Evolutionary conservation across 2,888 invertebrate genomes (phyloP).

Genomic region (Petrophora chlorosata): DNA sequence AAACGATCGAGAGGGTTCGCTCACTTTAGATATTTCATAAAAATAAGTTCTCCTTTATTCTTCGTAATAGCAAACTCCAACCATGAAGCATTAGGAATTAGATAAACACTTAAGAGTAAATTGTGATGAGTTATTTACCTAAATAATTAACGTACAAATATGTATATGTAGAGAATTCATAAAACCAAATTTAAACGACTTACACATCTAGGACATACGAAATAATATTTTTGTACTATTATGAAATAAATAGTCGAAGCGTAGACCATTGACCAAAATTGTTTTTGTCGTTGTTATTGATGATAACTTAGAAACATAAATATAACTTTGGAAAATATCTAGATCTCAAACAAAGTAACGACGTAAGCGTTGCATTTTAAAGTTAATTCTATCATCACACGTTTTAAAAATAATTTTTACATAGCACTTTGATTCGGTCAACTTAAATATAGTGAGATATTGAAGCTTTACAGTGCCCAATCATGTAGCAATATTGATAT

Average conservation of each 20-base stretch:
- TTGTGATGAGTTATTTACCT: conserved; percentile 71
- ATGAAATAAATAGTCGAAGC: conserved; percentile 63
- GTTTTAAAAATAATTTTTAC: too few relatives aligned
- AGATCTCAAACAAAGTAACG: too few relatives aligned
- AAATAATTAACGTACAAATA: conserved; percentile 80
- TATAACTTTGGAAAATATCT: too few relatives aligned
- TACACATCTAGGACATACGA: conserved; percentile 51
- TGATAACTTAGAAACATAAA: conserved; percentile 27
- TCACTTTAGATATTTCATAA: conserved; percentile 46
- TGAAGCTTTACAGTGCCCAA: conserved; percentile 63
- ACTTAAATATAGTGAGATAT: conserved; percentile 59
- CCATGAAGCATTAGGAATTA: conserved; percentile 33
- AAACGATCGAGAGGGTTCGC: conserved; percentile 54
- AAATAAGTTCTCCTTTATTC: conserved; percentile 35
- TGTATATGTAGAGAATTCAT: conserved; percentile 68
- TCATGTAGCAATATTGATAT: conserved; percentile 53
- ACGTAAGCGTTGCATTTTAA: too few relatives aligned
- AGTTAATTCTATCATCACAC: too few relatives aligned
- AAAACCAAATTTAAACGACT: conserved; percentile 56
- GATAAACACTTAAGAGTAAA: conserved; percentile 60
- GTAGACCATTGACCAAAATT: conserved; percentile 67
- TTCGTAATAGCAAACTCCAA: conserved; percentile 49
- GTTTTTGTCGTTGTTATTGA: conserved; percentile 47
- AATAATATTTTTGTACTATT: conserved; percentile 78
- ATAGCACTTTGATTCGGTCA: conserved; percentile 45